These are phyloP conservation scores for Ips typographus DNA, from an alignment of 1,140 invertebrate genomes.

Conservation along the genomic window DNA sequence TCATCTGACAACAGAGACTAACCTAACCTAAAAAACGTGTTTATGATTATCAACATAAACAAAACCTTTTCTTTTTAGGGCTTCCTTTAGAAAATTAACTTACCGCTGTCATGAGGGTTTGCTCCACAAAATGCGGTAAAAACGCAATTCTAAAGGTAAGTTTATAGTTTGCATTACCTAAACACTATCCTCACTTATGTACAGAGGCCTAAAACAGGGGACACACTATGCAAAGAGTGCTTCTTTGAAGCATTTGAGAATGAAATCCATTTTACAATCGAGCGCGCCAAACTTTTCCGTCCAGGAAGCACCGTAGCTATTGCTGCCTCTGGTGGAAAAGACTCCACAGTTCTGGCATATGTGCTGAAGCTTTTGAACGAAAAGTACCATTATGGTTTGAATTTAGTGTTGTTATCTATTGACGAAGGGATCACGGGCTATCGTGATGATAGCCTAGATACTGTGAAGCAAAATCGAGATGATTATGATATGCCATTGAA, in stretches of 20 bases:
- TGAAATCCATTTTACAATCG: constrained; percentile 95
- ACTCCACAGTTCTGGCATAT: constrained; percentile 96
- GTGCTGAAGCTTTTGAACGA: constrained; percentile 91
- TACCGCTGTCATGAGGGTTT: constrained; percentile 59
- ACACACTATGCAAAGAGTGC: constrained; percentile 92
- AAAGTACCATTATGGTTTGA: constrained; percentile 87
- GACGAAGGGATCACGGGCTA: constrained; percentile 99
- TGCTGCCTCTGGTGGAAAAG: constrained; percentile 98
- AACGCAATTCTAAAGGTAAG: constrained; percentile 71
- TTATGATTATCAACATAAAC: no score
- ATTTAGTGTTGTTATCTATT: constrained; percentile 92
- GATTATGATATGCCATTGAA: constrained; percentile 94
- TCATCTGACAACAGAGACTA: no score
- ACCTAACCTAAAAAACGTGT: no score
- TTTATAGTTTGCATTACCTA: neutral
- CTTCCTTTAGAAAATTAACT: neutral
- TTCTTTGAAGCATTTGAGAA: constrained; percentile 94
- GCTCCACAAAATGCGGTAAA: constrained; percentile 69
- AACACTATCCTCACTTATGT: constrained; percentile 36
- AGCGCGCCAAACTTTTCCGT: constrained; percentile 80
- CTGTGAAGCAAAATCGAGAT: constrained; percentile 90
- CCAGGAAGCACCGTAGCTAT: constrained; percentile 88
- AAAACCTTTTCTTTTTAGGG: neutral
- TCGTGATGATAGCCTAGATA: constrained; percentile 96
- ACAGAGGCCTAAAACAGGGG: constrained; percentile 86